Evolutionary conservation across 2,113 vertebrate genomes (phyloP), one percentile per base, ranked within the genome.

Genomic region (Malaclemys terrapin): DNA sequence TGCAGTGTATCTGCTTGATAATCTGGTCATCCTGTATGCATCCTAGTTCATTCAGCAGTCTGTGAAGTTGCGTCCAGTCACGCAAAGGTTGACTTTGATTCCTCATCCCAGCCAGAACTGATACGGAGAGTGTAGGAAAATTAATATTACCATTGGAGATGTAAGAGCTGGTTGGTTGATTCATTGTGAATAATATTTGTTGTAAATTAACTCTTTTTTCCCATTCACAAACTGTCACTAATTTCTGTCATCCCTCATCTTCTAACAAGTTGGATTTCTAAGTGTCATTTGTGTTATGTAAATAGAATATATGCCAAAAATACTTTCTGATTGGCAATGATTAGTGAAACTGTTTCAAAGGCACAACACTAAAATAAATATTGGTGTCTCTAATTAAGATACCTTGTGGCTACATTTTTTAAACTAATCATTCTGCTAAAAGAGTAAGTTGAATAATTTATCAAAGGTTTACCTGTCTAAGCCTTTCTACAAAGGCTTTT

Each of bases 241-340:
- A 10, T 9, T 57, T 25, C 97, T 97, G 87, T 91, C 96, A 52
- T 92, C 84, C 81, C 57, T 95, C 78, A 83, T 86, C 96, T 95
- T 91, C 94, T 24, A 93, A 89, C 69, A 84, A 91, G 91, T 91
- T 88, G 47, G 85, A 94, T 87, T 86, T 93, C 76, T 94, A 96
- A 93, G 94, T 94, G 88, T 95, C 45, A 92, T 88, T 72, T 93
- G 53, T 81, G 81, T 78, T 86, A 50, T 78, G 79, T 79, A 97
- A 95, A 85, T 78, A 90, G 72, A 50, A 89, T 86, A 88, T 95
- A 88, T 82, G 83, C 78, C 80, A 94, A 80, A 87, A 91, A 92
- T 72, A 57, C 1, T 20, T 59, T 93, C 45, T 93, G 5, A 42
- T 82, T 93, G 49, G 56, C 93, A 53, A 54, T 53, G 81, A 78